Base-by-base conservation (phyloP, 1,140 invertebrate genomes). In the Doryteuthis pealeii region DNA sequence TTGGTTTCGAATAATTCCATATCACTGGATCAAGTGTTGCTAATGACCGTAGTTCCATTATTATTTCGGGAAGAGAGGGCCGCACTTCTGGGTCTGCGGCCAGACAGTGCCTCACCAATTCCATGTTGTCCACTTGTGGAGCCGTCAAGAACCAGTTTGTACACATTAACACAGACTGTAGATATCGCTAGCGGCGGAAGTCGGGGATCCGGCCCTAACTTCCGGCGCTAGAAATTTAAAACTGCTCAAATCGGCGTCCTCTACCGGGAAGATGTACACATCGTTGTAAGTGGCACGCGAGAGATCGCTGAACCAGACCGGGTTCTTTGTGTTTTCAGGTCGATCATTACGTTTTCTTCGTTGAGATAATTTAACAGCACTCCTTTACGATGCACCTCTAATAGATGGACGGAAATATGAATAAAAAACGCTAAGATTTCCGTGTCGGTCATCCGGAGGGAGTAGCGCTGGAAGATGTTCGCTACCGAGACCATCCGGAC, bases 161-260 rank as follows among this genome's bases (percentile, higher is more conserved):
- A 68, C 6, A 68, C 66, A 26, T n/a, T 68, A 68, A 30, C 66
- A 68, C 18, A 68, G 22, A 31, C 66, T 68, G 31, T 68, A 68
- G 28, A 68, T 33, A 22, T 68, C 66, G 30, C 66, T 68, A 30
- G 66, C 28, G 15, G 66, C 22, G 30, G 66, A 68, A 18, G 66
- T 68, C 66, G 30, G 12, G 30, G 66, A 68, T 2, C 66, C 66
- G 31, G 28, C 32, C 66, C 66, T 31, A 10, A 68, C 66, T 68
- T 68, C 66, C 28, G 66, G 66, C 10, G 66, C 66, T 31, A 68
- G 28, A 30, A 68, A 68, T 32, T 22, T 31, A 30, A 68, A 68
- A 30, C 30, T 26, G 28, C 30, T 32, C 66, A 68, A 33, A 32
- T 32, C 30, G 30, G 18, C 30, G n/a, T 32, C 66, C n/a, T 31